Evolutionary conservation across 2,113 vertebrate species (phyloP).

Genomic region (Pangasianodon gigas): DNA sequence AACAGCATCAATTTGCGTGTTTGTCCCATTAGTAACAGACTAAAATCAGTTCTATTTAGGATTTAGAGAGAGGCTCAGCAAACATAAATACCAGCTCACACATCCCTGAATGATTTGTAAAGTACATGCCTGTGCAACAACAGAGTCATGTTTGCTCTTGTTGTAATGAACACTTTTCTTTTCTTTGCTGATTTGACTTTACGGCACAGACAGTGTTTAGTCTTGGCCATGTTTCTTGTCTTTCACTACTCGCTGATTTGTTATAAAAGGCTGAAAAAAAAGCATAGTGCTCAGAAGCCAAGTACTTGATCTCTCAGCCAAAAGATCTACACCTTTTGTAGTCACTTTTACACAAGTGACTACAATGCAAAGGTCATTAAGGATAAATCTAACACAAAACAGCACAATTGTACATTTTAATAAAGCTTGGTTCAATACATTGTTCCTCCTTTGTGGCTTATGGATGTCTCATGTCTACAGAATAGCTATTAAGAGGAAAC

Average conservation of each 20-base stretch:
- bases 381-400: not conserved
- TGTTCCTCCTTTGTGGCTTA: not conserved
- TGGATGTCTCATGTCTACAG: not conserved
- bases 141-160: not conserved
- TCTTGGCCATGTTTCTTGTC: not conserved
- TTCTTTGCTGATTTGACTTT: not conserved
- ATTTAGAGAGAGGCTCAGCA: not conserved
- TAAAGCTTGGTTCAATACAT: not conserved
- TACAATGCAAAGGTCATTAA: not conserved
- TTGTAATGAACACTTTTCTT: not conserved
- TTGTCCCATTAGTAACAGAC: slow-evolving; percentile 1
- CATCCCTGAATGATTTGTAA: not conserved
- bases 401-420: not conserved
- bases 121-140: not conserved
- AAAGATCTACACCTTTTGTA: not conserved
- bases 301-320: not conserved
- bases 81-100: not conserved
- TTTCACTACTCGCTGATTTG: not conserved
- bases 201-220: not conserved
- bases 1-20: slow-evolving; percentile 31
- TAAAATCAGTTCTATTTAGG: not conserved
- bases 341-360: not conserved
- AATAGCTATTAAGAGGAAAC: not conserved
- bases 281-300: not conserved
- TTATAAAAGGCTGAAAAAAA: not conserved